Percentiles rank a stretch among this genome's conserved stretches.
These are phyloP conservation scores for Phlogophora meticulosa DNA, from an alignment of 2,888 invertebrate species.

Conservation along the genomic window DNA sequence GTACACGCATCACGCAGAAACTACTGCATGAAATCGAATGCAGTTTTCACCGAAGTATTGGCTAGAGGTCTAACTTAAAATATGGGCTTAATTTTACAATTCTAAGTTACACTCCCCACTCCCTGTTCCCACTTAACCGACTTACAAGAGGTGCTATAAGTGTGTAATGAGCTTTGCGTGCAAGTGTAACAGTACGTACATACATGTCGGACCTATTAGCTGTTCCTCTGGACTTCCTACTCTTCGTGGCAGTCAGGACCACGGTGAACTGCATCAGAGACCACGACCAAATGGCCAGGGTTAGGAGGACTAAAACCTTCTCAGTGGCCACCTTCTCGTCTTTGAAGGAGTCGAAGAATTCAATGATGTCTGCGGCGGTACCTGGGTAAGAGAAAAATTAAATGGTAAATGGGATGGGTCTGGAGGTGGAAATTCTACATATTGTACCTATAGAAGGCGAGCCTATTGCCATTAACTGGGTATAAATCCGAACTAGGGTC, in stretches of 20 bases:
- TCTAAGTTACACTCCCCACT: too few species aligned
- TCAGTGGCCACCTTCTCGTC: constrained; percentile 96
- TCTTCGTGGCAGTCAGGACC: constrained; percentile 97
- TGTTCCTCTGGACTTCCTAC: constrained; percentile 94
- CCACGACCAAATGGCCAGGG: constrained; percentile 98
- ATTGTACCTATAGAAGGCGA: too few species aligned
- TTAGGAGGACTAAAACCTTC: constrained; percentile 95
- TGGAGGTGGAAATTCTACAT: too few species aligned
- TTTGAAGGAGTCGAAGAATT: constrained; percentile 99
- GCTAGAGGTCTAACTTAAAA: too few species aligned
- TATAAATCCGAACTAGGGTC: too few species aligned
- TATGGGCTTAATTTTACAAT: too few species aligned
- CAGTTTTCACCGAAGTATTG: too few species aligned
- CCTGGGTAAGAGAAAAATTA: constrained; percentile 84
- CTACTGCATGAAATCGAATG: too few species aligned
- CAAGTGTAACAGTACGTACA: constrained; percentile 73
- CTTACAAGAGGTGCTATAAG: constrained; percentile 41
- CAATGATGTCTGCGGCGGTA: constrained; percentile 98
- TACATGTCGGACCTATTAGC: constrained; percentile 91
- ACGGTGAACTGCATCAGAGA: constrained; percentile 98
- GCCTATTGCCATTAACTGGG: too few species aligned
- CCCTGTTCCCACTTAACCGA: constrained; percentile 10
- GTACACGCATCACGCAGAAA: too few species aligned
- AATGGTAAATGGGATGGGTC: background rate
- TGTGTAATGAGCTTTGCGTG: constrained; percentile 58